Base-by-base conservation (phyloP, 2,888 invertebrate species). In the Stenodera caucasica region DNA sequence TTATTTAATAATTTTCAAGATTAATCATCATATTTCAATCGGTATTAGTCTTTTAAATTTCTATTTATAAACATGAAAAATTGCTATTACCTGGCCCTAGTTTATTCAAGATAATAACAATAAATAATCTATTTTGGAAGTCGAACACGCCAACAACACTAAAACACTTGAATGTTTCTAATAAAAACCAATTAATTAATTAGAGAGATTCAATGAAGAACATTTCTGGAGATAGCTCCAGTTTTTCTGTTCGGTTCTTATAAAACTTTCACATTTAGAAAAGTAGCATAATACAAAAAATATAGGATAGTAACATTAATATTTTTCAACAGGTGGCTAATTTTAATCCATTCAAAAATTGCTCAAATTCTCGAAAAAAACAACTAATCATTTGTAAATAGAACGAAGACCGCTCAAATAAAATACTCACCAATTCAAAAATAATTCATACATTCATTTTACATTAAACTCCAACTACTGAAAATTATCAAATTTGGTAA, bases 291-390 rank as follows among this genome's bases (percentile, higher is more conserved):
- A 18, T 9, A 18, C 9, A 2, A 4, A 11, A 4, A 0, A 40
- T 4, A 35, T n/a, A 2, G 9, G 8, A 9, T 11, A 29, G 33
- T 35, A 35, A 35, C n/a, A 35, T 14, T 35, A 21, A 18, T 32
- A 40, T 40, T 40, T 40, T 18, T 15, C 40, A 40, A 40, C 40
- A 40, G 40, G 40, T 40, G 40, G 40, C 40, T 18, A 9, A 40
- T 40, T 40, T 40, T 18, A 1, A 21, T 9, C 18, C 4, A 40
- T 18, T 4, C 18, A 40, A 26, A 26, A 26, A 26, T 26, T 26
- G 26, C 26, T 5, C 2, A 26, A 26, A 26, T n/a, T n/a, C n/a
- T n/a, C n/a, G n/a, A 26, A 26, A 2, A 26, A 26, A 26, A 26
- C 26, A 26, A 26, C 3, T 26, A 26, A 26, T 26, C 5, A 26